Conservation (phyloP, 2,113 vertebrate species). For the Tenrec ecaudatus region DNA sequence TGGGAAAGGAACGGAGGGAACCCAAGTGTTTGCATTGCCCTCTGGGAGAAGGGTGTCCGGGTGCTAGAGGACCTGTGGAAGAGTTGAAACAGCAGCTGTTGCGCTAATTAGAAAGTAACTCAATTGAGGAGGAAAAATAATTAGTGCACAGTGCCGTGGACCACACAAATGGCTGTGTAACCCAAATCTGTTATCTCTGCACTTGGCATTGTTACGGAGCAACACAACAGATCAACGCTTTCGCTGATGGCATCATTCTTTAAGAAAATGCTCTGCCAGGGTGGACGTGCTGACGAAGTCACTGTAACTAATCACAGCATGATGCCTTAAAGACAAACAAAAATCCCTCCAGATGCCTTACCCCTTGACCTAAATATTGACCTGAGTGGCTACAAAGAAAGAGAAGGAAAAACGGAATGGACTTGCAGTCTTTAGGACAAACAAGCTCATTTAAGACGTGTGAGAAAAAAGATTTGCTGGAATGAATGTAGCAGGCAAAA, state of each 20-base stretch:
- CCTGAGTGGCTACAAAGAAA: too few relatives aligned
- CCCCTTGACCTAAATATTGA: too few relatives aligned
- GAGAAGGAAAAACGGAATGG: too few relatives aligned
- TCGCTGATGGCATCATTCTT: conserved; percentile 7
- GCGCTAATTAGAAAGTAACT: conserved; percentile 11
- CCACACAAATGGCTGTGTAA: neutral
- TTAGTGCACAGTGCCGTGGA: neutral
- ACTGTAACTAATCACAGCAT: too few relatives aligned
- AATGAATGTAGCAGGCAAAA: too few relatives aligned
- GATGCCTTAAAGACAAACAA: too few relatives aligned
- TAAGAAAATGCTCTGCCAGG: neutral
- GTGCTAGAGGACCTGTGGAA: neutral
- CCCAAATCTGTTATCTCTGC: neutral
- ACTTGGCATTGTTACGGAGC: neutral
- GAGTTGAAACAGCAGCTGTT: neutral
- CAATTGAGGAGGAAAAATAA: conserved; percentile 21
- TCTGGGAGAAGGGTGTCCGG: neutral
- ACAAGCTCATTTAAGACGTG: too few relatives aligned
- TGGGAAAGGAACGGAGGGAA: neutral
- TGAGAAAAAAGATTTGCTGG: too few relatives aligned
- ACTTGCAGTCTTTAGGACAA: too few relatives aligned
- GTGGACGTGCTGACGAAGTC: neutral
- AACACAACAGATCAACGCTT: neutral
- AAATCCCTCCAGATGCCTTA: too few relatives aligned
- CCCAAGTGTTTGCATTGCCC: neutral